Evolutionary conservation across 1,140 invertebrate genomes (phyloP).

Genomic region (Phymorhynchus buccinoides): DNA sequence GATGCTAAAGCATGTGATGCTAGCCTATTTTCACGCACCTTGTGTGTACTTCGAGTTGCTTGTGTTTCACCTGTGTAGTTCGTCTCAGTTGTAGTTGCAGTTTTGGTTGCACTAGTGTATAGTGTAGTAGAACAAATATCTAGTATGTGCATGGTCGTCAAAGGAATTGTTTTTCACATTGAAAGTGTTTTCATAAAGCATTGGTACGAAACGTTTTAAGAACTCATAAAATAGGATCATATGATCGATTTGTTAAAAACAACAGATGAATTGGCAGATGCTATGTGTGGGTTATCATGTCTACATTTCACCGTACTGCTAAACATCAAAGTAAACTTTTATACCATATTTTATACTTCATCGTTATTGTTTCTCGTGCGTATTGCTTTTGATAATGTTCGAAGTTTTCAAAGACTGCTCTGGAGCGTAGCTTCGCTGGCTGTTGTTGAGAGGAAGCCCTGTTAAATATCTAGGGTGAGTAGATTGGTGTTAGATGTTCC

Average conservation of each 20-base stretch:
- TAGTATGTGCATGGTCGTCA: background rate
- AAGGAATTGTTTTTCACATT: background rate
- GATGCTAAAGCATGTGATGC: background rate
- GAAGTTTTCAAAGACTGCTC: background rate
- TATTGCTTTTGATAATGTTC: background rate
- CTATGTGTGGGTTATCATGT: too few species aligned
- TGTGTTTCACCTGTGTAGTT: background rate
- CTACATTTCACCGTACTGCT: too few species aligned
- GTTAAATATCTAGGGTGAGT: slow-evolving; percentile 32
- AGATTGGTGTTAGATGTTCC: slow-evolving; percentile 2
- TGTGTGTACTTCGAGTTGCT: background rate
- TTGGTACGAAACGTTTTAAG: background rate
- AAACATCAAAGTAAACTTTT: background rate
- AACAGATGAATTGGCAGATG: too few species aligned
- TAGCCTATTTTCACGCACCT: background rate
- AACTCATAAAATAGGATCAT: too few species aligned
- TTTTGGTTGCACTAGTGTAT: background rate
- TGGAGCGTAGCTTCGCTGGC: background rate
- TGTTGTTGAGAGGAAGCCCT: background rate
- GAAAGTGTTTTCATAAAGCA: background rate
- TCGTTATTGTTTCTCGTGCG: background rate
- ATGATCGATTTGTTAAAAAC: too few species aligned
- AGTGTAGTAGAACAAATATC: background rate
- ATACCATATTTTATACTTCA: background rate
- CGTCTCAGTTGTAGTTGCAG: background rate